A percentile compares a stretch with the other conserved stretches of the same genome.
These are phyloP conservation scores for Tuberolachnus salignus DNA, from an alignment of 2,888 invertebrate genomes.

Conservation along the genomic window DNA sequence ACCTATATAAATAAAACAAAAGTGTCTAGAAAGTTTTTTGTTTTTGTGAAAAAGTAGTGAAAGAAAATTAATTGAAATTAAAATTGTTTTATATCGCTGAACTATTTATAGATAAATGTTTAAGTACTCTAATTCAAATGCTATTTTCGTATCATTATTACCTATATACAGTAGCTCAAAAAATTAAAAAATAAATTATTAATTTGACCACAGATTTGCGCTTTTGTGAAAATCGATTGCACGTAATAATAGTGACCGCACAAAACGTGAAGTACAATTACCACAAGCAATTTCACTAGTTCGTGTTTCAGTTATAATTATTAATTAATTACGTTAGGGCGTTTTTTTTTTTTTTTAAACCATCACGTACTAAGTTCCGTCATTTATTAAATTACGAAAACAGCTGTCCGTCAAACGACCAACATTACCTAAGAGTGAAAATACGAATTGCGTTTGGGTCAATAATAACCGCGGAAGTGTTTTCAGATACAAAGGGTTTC, in stretches of 20 bases:
- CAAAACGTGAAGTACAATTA: neutral
- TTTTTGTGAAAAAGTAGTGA: too few species aligned
- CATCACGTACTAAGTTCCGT: conserved; percentile 4
- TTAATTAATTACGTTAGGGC: neutral
- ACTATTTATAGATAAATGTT: too few species aligned
- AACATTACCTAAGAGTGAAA: conserved; percentile 30
- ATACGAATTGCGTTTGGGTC: neutral
- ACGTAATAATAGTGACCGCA: conserved; percentile 6
- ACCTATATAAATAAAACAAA: too few species aligned
- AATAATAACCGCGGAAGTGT: conserved; percentile 1
- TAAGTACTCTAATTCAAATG: neutral
- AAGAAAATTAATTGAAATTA: neutral
- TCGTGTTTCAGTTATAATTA: neutral
- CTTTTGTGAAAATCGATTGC: conserved; percentile 34
- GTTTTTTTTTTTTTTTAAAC: too few species aligned
- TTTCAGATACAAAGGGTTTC: conserved; percentile 8
- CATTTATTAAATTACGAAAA: neutral
- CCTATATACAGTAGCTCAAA: neutral
- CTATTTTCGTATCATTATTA: neutral
- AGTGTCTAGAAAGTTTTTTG: too few species aligned
- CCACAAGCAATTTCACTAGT: conserved; percentile 8
- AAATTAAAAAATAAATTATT: neutral
- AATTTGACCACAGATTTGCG: conserved; percentile 21
- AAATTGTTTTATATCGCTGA: neutral
- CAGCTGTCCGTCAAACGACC: neutral